Conservation (phyloP, 2,888 invertebrate species). For the Eristalinus sepulchralis region DNA sequence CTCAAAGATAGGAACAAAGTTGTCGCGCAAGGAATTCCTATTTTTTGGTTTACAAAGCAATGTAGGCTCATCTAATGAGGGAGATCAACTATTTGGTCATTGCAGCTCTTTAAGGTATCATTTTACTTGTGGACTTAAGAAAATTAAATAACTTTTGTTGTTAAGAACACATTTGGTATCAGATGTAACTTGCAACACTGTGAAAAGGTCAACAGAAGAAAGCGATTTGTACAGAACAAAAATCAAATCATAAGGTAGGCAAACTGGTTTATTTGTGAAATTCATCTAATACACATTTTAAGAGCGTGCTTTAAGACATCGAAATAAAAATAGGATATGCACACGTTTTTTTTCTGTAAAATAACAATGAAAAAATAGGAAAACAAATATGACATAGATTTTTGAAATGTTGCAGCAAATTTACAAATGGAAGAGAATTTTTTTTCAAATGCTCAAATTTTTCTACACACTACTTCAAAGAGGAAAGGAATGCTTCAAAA, state of each 20-base stretch:
- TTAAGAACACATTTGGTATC: background rate
- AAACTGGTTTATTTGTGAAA: constrained; percentile 40
- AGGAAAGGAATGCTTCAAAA: constrained; percentile 37
- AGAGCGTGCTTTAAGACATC: constrained; percentile 51
- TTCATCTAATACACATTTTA: constrained; percentile 34
- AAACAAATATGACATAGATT: background rate
- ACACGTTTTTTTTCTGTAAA: background rate
- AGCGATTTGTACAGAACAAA: constrained; percentile 26
- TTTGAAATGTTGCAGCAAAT: constrained; percentile 17
- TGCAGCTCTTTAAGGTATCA: constrained; percentile 14
- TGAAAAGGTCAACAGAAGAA: constrained; percentile 19
- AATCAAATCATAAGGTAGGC: constrained; percentile 13
- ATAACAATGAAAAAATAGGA: constrained; percentile 6
- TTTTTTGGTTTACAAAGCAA: constrained; percentile 23
- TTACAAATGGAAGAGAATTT: constrained; percentile 14
- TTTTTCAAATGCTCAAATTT: constrained; percentile 20
- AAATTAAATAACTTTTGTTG: background rate
- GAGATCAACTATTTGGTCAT: constrained; percentile 18
- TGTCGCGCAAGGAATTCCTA: too few species aligned
- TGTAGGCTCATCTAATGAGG: constrained; percentile 39
- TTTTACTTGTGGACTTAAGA: constrained; percentile 7
- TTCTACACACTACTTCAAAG: constrained; percentile 46
- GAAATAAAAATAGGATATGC: constrained; percentile 15
- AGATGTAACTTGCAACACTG: constrained; percentile 10
- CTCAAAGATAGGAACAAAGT: too few species aligned